These are phyloP conservation scores for Drosophila nikananu DNA, from an alignment of 1,140 invertebrate genomes.

Conservation along the genomic window DNA sequence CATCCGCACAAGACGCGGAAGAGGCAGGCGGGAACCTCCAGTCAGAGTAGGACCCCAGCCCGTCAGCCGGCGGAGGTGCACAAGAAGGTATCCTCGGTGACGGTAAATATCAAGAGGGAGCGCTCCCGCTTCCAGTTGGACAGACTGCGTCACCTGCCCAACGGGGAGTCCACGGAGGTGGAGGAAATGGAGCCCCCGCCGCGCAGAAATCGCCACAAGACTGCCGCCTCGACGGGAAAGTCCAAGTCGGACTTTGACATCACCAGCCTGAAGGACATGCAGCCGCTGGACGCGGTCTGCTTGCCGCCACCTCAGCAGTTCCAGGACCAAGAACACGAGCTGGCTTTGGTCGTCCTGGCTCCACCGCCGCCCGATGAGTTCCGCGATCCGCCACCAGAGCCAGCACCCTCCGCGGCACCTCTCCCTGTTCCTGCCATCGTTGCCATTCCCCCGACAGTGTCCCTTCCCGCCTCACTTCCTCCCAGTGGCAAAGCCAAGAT, in stretches of 20 bases:
- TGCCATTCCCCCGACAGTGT: background rate
- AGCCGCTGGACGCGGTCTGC: constrained; percentile 91
- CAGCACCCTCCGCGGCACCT: constrained; percentile 40
- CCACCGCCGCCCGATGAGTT: constrained; percentile 90
- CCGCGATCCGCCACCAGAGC: constrained; percentile 86
- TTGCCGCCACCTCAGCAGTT: constrained; percentile 94
- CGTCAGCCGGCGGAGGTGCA: constrained; percentile 59
- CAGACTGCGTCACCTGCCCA: constrained; percentile 67
- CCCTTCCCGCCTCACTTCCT: constrained; percentile 10
- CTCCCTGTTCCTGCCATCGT: background rate
- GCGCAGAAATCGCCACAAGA: constrained; percentile 58
- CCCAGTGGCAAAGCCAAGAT: constrained; percentile 45
- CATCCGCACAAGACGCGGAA: constrained; percentile 65
- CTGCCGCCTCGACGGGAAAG: constrained; percentile 30
- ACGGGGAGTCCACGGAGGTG: constrained; percentile 80
- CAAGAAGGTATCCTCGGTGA: constrained; percentile 78
- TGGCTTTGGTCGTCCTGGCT: constrained; percentile 38
- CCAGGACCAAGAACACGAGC: constrained; percentile 88
- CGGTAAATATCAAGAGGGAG: constrained; percentile 70
- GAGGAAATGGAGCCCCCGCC: constrained; percentile 76
- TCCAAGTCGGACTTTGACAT: constrained; percentile 87
- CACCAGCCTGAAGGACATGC: constrained; percentile 86
- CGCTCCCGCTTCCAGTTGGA: constrained; percentile 74
- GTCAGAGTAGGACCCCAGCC: constrained; percentile 63
- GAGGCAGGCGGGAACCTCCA: constrained; percentile 44